Evolutionary conservation across 2,113 vertebrate species (phyloP).

Genomic region (Aspidoscelis tigris): DNA sequence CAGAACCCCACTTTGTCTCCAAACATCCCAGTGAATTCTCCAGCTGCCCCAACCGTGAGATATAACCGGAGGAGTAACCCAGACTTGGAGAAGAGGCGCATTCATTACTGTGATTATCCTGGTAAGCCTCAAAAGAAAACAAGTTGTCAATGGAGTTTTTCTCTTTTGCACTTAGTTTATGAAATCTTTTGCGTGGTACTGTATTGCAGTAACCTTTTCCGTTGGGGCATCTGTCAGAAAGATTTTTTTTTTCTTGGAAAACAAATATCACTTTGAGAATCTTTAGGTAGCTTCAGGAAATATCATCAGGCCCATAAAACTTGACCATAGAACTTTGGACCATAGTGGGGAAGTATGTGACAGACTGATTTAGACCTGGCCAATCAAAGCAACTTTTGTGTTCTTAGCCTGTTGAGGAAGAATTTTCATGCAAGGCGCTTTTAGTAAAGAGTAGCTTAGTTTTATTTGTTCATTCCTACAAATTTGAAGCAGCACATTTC

Average conservation of each 20-base stretch:
- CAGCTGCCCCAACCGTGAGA: conserved; percentile 78
- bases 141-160: neutral
- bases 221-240: neutral
- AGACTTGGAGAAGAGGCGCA: conserved; percentile 93
- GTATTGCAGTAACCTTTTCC: too few relatives aligned
- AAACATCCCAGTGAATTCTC: conserved; percentile 79
- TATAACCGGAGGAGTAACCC: conserved; percentile 94
- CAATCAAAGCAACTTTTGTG: neutral
- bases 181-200: too few relatives aligned
- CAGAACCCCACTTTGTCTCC: conserved; percentile 81
- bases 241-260: neutral
- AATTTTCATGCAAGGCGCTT: too few relatives aligned
- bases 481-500: too few relatives aligned
- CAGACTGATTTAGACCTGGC: neutral
- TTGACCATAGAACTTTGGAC: neutral
- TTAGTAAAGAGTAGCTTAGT: too few relatives aligned
- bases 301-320: neutral
- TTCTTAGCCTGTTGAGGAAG: neutral
- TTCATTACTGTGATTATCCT: conserved; percentile 95
- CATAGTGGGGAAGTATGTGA: neutral
- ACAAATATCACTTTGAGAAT: neutral
- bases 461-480: too few relatives aligned
- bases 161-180: neutral
- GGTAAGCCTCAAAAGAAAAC: conserved; percentile 59
- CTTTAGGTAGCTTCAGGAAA: neutral